Evolutionary conservation across 2,113 vertebrate genomes (phyloP).

Genomic region (Salminus brasiliensis): DNA sequence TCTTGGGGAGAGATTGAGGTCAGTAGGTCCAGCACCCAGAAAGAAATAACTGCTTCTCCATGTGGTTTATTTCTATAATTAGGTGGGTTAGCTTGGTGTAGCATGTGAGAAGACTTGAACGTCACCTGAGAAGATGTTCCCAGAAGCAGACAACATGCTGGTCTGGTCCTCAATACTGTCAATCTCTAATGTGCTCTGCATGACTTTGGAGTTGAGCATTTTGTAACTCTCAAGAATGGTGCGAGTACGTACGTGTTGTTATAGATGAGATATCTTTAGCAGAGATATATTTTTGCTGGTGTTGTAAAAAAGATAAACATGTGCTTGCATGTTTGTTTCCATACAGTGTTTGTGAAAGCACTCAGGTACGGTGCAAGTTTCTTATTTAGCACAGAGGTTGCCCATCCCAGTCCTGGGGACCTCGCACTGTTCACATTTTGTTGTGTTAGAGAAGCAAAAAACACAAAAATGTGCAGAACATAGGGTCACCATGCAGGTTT

Average conservation of each 20-base stretch:
- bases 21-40: background rate
- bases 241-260: background rate
- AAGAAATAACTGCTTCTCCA: background rate
- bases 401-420: no score
- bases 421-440: no score
- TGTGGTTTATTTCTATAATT: background rate
- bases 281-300: slow-evolving; percentile 29
- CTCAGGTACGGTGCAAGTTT: slow-evolving; percentile 11
- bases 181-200: background rate
- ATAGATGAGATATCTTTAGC: background rate
- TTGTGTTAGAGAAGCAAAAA: no score
- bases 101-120: background rate
- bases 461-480: no score
- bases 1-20: background rate
- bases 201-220: background rate
- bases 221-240: background rate
- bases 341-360: slow-evolving; percentile 16
- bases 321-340: slow-evolving; percentile 17
- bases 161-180: background rate
- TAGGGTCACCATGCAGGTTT: no score
- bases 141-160: slow-evolving; percentile 1
- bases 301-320: background rate
- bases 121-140: background rate
- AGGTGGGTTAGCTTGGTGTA: background rate
- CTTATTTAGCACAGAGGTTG: background rate